Evolutionary conservation across 2,797 vertebrate genomes (phyloP).

Genomic region (Pogoniulus pusillus): DNA sequence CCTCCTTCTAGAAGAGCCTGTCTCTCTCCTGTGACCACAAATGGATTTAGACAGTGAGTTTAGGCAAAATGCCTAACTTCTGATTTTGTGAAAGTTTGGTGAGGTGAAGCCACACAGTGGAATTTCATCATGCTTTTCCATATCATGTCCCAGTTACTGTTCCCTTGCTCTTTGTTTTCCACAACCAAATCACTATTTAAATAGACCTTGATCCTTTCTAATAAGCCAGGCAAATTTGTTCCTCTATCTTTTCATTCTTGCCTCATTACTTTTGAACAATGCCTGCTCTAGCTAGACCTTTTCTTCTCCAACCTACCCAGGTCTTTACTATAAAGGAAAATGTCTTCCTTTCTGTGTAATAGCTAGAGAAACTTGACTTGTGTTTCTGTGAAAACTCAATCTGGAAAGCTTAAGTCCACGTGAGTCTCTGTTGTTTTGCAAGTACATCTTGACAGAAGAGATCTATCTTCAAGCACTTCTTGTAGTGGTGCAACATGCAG

Average conservation of each 20-base stretch:
- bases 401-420: accelerated
- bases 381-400: neutral
- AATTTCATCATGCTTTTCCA: neutral
- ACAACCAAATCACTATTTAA: neutral
- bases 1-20: neutral
- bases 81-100: neutral
- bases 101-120: neutral
- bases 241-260: neutral
- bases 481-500: neutral
- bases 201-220: neutral
- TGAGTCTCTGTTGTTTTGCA: neutral
- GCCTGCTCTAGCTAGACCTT: neutral
- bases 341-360: neutral
- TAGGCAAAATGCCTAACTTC: neutral
- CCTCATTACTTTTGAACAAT: neutral
- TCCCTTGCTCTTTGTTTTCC: neutral
- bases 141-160: neutral
- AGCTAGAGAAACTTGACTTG: neutral
- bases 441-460: too few species aligned
- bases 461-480: accelerated
- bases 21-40: neutral
- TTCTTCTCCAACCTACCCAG: neutral
- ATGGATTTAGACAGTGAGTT: neutral
- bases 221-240: neutral
- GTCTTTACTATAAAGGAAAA: neutral